phyloP scores from a whole-genome alignment of 2,888 invertebrate species.

The Mechanitis mazaeus region DNA sequence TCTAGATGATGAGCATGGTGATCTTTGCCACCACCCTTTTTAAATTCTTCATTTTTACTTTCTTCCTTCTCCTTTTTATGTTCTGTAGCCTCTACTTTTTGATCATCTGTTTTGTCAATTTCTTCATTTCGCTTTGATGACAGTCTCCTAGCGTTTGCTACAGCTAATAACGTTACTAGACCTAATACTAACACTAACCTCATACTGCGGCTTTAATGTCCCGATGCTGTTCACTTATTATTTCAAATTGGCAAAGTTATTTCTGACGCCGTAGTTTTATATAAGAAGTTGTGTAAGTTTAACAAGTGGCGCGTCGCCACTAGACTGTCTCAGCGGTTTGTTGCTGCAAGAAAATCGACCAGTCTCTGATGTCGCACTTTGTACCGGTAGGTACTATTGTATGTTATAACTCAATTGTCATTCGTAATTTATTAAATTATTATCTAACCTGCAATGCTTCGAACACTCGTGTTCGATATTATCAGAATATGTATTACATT shows the following conservation, averaged over 20 bases:
- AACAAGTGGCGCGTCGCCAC: constrained; percentile 57
- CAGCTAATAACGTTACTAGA: constrained; percentile 44
- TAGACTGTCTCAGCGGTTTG: constrained; percentile 40
- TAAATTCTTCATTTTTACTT: constrained; percentile 68
- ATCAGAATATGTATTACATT: constrained; percentile 18
- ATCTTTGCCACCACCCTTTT: constrained; percentile 81
- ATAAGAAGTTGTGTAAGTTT: constrained; percentile 71
- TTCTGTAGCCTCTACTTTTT: constrained; percentile 58
- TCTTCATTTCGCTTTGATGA: constrained; percentile 31
- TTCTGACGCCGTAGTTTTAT: constrained; percentile 71
- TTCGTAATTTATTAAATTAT: constrained; percentile 12
- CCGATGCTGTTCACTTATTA: constrained; percentile 47
- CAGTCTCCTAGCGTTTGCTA: constrained; percentile 50
- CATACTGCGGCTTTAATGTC: constrained; percentile 45
- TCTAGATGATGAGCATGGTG: constrained; percentile 80
- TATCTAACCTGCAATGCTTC: constrained; percentile 17
- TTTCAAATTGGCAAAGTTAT: constrained; percentile 59
- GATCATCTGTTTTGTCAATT: constrained; percentile 43
- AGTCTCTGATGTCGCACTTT: constrained; percentile 11
- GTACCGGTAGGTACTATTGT: constrained; percentile 9
- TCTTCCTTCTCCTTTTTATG: constrained; percentile 74
- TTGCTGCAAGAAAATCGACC: constrained; percentile 43
- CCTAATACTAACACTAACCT: constrained; percentile 53
- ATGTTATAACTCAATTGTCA: constrained; percentile 11
- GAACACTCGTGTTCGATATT: constrained; percentile 18